Conservation (phyloP, 2,888 invertebrate genomes). For the Antheraea assamensis region DNA sequence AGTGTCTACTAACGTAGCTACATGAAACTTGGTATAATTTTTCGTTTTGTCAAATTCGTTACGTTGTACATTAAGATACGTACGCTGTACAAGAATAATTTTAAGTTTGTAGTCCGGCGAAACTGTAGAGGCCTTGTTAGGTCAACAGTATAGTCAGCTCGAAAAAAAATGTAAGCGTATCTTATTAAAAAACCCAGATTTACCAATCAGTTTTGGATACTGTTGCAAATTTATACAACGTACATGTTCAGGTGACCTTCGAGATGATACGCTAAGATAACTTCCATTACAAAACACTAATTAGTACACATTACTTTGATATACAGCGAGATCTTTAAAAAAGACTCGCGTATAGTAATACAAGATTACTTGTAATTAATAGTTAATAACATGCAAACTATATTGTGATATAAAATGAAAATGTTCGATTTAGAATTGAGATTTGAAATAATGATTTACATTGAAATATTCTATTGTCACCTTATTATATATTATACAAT, state of each 20-base stretch:
- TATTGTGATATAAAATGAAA: conserved; percentile 6
- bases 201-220: conserved; percentile 47
- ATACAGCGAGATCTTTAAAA: background rate
- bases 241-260: conserved; percentile 50
- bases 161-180: too few relatives aligned
- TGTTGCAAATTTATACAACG: conserved; percentile 35
- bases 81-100: background rate
- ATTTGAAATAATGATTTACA: background rate
- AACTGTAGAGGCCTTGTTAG: too few relatives aligned
- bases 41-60: background rate
- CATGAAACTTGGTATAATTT: background rate
- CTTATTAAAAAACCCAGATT: conserved; percentile 39
- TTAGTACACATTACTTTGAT: conserved; percentile 32
- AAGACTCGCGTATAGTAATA: background rate
- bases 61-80: background rate
- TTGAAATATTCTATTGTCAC: background rate
- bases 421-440: background rate
- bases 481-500: background rate
- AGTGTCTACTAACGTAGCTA: background rate
- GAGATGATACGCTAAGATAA: conserved; percentile 54
- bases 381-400: background rate
- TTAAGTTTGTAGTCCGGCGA: too few relatives aligned
- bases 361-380: background rate
- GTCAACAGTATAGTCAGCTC: too few relatives aligned
- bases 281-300: conserved; percentile 26